Base-by-base conservation (phyloP, 2,113 vertebrate species). In the Vulpes lagopus region DNA sequence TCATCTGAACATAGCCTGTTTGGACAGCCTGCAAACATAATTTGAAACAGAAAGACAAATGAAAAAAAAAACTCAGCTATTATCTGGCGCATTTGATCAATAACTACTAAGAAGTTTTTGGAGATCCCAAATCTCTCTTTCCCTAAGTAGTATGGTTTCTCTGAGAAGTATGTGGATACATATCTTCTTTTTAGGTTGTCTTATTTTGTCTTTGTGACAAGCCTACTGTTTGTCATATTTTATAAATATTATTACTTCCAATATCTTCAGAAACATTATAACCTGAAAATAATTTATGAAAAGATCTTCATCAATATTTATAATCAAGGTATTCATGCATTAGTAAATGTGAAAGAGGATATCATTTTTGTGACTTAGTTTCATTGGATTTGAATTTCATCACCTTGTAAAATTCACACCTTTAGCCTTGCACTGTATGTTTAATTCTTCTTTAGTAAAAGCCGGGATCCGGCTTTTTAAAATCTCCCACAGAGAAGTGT, bases 361-460 rank as follows among this genome's bases (percentile, higher is more conserved):
- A 23, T 62, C 11, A 38, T 78, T 85, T 71, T 80, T 51, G 73
- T 62, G 60, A 74, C 17, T 74, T 49, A 22, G 11, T 78, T 38
- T 88, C 43, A 55, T 95, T 82, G 19, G 22, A 93, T 96, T 71
- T 80, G 64, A 96, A 91, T 96, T 96, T 74, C 32, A 90, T 90
- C 86, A 19, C 69, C 22, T 80, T 81, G 9, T 79, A 83, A 83
- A 65, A 95, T 80, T 89, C 51, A 74, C 57, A 92, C 10, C n/a
- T 82, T n/a, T 92, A 62, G 30, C 32, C 16, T 27, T 30, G 12
- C 3, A 43, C 25, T 81, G 69, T 43, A 19, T 59, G 64, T 59
- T 59, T 79, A 32, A 30, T 67, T 59, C n/a, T 30, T 65, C 67
- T 55, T 97, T 94, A 65, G 53, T 43, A 67, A 95, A 85, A 81